Base-by-base conservation (phyloP, 2,888 invertebrate species). In the Lamproptera curius region DNA sequence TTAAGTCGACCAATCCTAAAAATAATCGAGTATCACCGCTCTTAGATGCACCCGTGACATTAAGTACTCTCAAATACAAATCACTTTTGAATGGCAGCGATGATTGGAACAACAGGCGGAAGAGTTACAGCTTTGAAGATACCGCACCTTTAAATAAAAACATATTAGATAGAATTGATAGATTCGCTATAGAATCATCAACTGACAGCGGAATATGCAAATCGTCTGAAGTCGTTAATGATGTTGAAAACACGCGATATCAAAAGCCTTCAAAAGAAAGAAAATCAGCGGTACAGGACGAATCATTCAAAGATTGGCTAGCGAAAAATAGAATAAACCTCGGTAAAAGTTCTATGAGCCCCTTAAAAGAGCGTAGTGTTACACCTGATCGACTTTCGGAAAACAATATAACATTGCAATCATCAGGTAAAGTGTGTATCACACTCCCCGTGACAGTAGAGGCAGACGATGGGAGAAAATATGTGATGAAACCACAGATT, bases 151-250 rank as follows among this genome's bases (percentile, higher is more conserved):
- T 77, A 31, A 72, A 73, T 52, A 79, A 80, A 64, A 70, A 61
- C 34, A 70, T 72, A 38, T 57, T 70, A 43, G 72, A 76, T 50
- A 72, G 65, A 50, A 89, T 86, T 58, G 87, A 84, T 48, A 88
- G 86, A 55, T 72, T 87, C 53, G 87, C 90, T 1, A 91, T 92
- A 64, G 93, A 93, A 67, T 92, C 93, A n/a, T 94, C 93, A 2
- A 94, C 93, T 1, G 94, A 94, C 60, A 94, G 94, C 62, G 94
- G 94, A 0, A 90, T 94, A 59, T 93, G 93, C 54, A 90, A 92
- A 62, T 94, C 93, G 0, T 89, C 91, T 14, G 93, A 94, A 79
- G 78, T 92, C 36, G 90, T 92, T 1, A 80, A 82, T 52, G 80
- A 82, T 47, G 46, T 61, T 16, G 73, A 80, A 50, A 74, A 74